Evolutionary conservation across 2,797 vertebrate genomes (phyloP), one percentile per base, ranked within the genome.

Genomic region (Karalla daura): DNA sequence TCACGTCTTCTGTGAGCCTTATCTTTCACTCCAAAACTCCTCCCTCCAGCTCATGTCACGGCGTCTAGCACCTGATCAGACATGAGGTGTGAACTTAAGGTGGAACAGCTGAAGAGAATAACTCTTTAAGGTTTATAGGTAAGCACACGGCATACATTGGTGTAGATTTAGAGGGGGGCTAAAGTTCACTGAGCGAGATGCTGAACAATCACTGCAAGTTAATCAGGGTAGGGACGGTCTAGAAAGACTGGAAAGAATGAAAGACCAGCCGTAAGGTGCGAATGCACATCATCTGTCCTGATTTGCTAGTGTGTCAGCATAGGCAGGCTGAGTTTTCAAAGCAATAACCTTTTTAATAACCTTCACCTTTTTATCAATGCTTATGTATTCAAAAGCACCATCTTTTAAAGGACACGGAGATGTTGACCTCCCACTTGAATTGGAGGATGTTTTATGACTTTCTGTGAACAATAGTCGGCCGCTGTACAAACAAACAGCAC

Each of bases 21-120:
- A 53, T 39, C 51, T 66, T 13, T 67, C 15, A 20, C 51, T 33
- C 50, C 15, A 78, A 66, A n/a, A 70, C 60, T 67, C 72, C 67
- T 59, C 74, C 77, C 83, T 50, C 28, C 40, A 35, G n/a, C 8
- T 73, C 7, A 41, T 33, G 17, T 52, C 4, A 32, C 3, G 35
- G 30, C 35, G 49, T 37, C 1, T 0, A 24, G 7, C 6, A 37
- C 23, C 4, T 61, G 30, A 58, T 4, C 30, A 37, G 41, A 9
- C 5, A 1, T 17, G 24, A 3, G 51, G 11, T 9, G 32, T 17
- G 20, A 36, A 37, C 5, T 24, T 32, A 37, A 11, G 11, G 13
- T 2, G n/a, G 7, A 30, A 51, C 8, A 0, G 20, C 41, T 11
- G 2, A 20, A 50, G 18, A 51, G 4, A 52, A 32, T 8, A 53